These are phyloP conservation scores for Haemorhous mexicanus DNA, from an alignment of 2,113 vertebrate species.

Conservation along the genomic window DNA sequence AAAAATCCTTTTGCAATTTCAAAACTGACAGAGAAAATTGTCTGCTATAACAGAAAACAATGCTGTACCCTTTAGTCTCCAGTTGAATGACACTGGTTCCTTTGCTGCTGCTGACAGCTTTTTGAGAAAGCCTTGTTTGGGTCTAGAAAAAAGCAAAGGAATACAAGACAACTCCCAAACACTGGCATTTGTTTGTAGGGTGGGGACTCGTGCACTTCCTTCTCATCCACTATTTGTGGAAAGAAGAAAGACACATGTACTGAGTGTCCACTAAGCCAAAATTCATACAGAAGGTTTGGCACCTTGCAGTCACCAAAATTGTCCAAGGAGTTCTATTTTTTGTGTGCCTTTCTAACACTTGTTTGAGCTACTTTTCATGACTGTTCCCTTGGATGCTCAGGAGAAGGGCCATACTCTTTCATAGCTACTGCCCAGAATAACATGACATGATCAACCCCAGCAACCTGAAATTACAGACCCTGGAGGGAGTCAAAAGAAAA, in stretches of 20 bases:
- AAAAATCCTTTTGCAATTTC: background rate
- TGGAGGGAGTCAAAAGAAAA: background rate
- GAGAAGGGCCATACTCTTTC: background rate
- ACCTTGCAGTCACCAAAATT: background rate
- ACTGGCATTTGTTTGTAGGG: background rate
- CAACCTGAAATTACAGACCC: background rate
- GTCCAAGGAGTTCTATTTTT: background rate
- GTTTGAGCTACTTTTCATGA: background rate
- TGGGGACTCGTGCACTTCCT: background rate
- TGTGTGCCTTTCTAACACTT: background rate
- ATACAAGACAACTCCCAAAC: background rate
- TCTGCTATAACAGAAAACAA: background rate
- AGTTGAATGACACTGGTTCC: background rate
- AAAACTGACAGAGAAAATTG: background rate
- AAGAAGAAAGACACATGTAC: background rate
- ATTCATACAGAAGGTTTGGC: background rate
- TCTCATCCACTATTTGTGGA: background rate
- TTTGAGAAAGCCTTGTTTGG: background rate
- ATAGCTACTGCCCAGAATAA: background rate
- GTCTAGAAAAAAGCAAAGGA: background rate
- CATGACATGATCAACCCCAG: background rate
- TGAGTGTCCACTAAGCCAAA: accelerated
- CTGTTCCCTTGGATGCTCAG: background rate
- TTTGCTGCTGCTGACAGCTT: background rate
- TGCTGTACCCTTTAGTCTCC: background rate